Evolutionary conservation across 2,113 vertebrate species (phyloP), one percentile per base, ranked within the genome.

Genomic region (Carassius auratus): DNA sequence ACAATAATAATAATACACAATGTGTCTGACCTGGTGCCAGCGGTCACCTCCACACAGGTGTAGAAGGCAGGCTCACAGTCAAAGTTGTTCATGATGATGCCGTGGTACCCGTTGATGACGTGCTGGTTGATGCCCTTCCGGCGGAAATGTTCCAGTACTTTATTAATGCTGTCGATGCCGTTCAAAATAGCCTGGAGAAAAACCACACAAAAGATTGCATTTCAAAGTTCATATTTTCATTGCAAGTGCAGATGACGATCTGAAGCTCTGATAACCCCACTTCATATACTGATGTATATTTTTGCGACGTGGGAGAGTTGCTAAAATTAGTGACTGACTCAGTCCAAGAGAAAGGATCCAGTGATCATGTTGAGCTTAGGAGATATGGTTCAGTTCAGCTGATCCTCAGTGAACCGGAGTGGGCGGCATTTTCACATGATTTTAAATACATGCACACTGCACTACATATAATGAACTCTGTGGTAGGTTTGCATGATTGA

Each of bases 61-160:
- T 99, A 99, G 90, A 99, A 99, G 79, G 98, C 98, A 3, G 98
- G 97, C 59, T 99, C 98, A 42, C 98, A 99, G 83, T 99, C 98
- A 59, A 99, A 99, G 90, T 99, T 99, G 88, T 99, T 99, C 98
- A 99, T 99, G 86, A 99, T 97, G 0, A 99, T 99, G 84, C 98
- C 98, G 14, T 99, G 96, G 86, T 99, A 99, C 85, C 98, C 98
- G 80, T 96, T 99, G 59, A 97, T 96, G 90, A 99, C 97, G 38
- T 99, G 98, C 86, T 98, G 97, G 92, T 99, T 99, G 92, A 99
- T 99, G 89, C 98, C 97, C 91, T 99, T 99, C 30, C 98, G 94
- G 80, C 97, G 96, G 86, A 99, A 99, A 91, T 99, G 97, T 90
- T 99, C 98, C 86, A 99, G 87, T 21, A 99, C 98, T 93, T 99